phyloP scores from a whole-genome alignment of 2,113 vertebrate genomes.

The Brachyistius frenatus region DNA sequence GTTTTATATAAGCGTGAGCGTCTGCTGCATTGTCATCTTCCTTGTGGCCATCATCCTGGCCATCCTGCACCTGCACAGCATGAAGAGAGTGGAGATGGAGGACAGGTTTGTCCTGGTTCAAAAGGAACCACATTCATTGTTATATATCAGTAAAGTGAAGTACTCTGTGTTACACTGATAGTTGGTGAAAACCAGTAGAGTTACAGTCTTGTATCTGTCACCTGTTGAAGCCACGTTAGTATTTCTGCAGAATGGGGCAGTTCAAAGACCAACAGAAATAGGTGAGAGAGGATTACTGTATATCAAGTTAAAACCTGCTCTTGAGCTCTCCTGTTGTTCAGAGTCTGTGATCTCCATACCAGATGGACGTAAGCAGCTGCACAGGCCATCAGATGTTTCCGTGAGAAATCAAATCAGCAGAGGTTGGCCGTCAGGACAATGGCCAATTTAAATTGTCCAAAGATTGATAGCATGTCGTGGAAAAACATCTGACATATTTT shows the following conservation, averaged over 20 bases:
- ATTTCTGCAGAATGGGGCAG: background rate
- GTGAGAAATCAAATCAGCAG: slow-evolving; percentile 28
- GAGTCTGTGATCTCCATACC: slow-evolving; percentile 12
- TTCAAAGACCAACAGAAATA: slow-evolving; percentile 16
- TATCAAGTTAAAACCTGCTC: slow-evolving; percentile 45
- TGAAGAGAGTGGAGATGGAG: slow-evolving; percentile 97
- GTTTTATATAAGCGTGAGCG: slow-evolving; percentile 98
- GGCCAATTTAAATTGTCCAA: background rate
- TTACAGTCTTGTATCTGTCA: background rate
- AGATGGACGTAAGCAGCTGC: slow-evolving; percentile 13
- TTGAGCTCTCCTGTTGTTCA: slow-evolving; percentile 11
- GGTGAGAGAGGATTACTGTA: slow-evolving; percentile 16
- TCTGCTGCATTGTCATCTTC: slow-evolving; percentile 99
- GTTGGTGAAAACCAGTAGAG: too few relatives aligned
- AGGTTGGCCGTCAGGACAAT: background rate
- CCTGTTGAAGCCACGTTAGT: slow-evolving; percentile 14
- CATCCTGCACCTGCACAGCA: slow-evolving; percentile 98
- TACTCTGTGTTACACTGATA: too few relatives aligned
- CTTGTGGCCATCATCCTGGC: slow-evolving; percentile 98
- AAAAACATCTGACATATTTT: too few relatives aligned
- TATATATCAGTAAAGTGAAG: background rate
- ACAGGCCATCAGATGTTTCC: slow-evolving; percentile 18
- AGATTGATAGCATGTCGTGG: too few relatives aligned
- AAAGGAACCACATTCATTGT: background rate
- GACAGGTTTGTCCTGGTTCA: slow-evolving; percentile 88